Percentiles rank a stretch among this genome's conserved stretches.
phyloP scores from a whole-genome alignment of 2,888 invertebrate species.

The Caenorhabditis uteleia region DNA sequence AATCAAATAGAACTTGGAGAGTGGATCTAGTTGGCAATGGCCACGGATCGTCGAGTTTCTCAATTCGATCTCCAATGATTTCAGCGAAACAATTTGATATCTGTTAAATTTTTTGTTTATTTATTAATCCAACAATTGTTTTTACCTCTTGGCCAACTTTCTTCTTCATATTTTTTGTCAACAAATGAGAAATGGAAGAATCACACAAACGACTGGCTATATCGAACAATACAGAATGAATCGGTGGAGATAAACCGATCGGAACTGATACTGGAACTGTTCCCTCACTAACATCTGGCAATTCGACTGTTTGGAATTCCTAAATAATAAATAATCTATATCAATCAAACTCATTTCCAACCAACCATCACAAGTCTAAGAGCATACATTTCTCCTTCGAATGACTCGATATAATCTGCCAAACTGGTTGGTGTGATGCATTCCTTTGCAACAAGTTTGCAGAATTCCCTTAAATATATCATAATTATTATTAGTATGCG shows the following conservation, averaged over 20 bases:
- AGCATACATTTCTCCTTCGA: conserved; percentile 35
- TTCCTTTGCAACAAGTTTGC: conserved; percentile 17
- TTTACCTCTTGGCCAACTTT: no score
- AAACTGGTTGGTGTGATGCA: conserved; percentile 17
- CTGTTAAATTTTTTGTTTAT: no score
- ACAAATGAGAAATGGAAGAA: conserved; percentile 40
- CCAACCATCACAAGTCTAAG: conserved; percentile 26
- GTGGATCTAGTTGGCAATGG: conserved; percentile 29
- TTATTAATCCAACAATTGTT: no score
- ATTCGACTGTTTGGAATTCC: conserved; percentile 45
- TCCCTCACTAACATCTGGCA: conserved; percentile 41
- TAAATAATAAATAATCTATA: conserved; percentile 2
- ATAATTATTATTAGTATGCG: no score
- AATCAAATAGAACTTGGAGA: conserved; percentile 30
- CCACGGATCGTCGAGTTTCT: conserved; percentile 16
- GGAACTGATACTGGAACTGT: conserved; percentile 41
- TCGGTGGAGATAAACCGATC: conserved; percentile 31
- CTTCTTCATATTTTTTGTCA: conserved; percentile 35
- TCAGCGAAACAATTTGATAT: conserved; percentile 12
- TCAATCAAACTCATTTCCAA: background rate
- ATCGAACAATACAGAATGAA: conserved; percentile 33
- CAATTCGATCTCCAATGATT: conserved; percentile 27
- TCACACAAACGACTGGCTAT: conserved; percentile 26
- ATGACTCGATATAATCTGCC: conserved; percentile 23
- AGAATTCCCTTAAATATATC: conserved; percentile 34